These are phyloP conservation scores for Sphaerophoria taeniata DNA, from an alignment of 2,888 invertebrate genomes.

Conservation along the genomic window DNA sequence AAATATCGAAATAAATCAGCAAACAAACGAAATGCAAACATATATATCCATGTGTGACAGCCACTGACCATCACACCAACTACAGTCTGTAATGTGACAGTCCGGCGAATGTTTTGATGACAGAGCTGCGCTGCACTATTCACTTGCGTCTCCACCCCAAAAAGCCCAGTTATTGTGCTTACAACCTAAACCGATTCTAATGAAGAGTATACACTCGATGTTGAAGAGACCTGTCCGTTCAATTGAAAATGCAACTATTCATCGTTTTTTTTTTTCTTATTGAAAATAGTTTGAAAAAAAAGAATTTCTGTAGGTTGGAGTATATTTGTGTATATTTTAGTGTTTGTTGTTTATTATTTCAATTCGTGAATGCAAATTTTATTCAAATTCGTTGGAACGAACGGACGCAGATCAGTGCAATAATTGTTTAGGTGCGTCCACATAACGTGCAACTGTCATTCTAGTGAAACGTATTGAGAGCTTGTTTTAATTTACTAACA, in stretches of 20 bases:
- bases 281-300: conserved; percentile 13
- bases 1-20: conserved; percentile 73
- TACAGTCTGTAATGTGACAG: conserved; percentile 55
- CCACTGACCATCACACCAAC: conserved; percentile 42
- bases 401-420: conserved; percentile 46
- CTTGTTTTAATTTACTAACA: neutral
- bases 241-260: conserved; percentile 50
- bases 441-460: conserved; percentile 45
- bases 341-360: conserved; percentile 54
- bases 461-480: conserved; percentile 12
- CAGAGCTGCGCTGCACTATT: neutral
- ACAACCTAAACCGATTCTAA: conserved; percentile 63
- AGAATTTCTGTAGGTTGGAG: conserved; percentile 17
- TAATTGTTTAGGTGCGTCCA: conserved; percentile 66
- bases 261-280: conserved; percentile 48
- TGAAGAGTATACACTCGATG: conserved; percentile 30
- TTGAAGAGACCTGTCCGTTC: conserved; percentile 19
- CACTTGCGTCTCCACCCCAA: conserved; percentile 5
- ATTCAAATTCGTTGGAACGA: conserved; percentile 45
- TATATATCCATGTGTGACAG: conserved; percentile 23
- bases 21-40: conserved; percentile 68
- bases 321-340: conserved; percentile 5
- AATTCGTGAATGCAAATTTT: conserved; percentile 71
- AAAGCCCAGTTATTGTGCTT: conserved; percentile 6
- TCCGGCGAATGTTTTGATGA: conserved; percentile 20